Evolutionary conservation across 2,888 invertebrate species (phyloP), one percentile per base, ranked within the genome.

Genomic region (Sesia apiformis): DNA sequence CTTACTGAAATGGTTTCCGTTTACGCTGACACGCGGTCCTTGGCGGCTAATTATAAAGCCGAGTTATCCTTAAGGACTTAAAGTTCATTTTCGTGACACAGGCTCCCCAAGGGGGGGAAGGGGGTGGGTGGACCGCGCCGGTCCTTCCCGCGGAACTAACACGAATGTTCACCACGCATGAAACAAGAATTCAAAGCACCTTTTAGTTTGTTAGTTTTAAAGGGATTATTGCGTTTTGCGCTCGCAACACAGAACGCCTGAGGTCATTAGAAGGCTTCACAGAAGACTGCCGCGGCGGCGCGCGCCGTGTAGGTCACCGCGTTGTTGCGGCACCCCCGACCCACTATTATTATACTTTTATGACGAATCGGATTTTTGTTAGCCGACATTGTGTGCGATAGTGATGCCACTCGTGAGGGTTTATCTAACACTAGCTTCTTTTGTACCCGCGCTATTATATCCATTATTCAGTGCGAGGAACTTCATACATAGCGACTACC

Each of bases 281-380:
- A 73, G 81, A 83, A 84, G 86, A 89, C 89, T 89, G 89, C 85
- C 88, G 88, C 84, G 83, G 81, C 84, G 72, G 73, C 74, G 72
- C 84, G 84, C 85, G 87, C 86, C 82, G 81, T 80, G 78, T 76
- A 62, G 57, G 59, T 53, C 78, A 84, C 55, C 40, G 40, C 52
- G 52, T 7, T 40, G 83, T 82, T 87, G 86, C 86, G 86, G 85
- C 84, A 78, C 76, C 81, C 81, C 84, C 87, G 82, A 52, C 52
- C 40, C 52, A 85, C 88, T 87, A 87, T 86, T 87, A 87, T 85
- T 87, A 87, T 85, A 87, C 83, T 89, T 89, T 89, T 89, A 89
- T 89, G 88, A 89, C 85, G 84, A 84, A 86, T 88, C 84, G 79
- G 83, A 81, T 87, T 85, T 58, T 86, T 81, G 80, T 79, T 79